Evolutionary conservation across 1,140 invertebrate genomes (phyloP).

Genomic region (Sycobia sp.): DNA sequence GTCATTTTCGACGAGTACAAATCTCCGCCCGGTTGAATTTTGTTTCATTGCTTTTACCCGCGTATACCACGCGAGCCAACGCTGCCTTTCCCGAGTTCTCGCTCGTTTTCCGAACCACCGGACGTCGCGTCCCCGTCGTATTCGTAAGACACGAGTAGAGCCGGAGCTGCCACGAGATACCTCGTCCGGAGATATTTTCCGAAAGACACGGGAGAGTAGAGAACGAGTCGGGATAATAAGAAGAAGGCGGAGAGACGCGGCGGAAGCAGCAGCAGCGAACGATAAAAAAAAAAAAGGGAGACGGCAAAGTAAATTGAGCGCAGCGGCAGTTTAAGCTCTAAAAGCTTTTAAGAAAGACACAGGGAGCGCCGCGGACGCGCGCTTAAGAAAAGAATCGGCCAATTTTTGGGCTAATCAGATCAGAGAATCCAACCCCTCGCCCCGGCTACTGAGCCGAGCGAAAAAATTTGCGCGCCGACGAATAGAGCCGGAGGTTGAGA

Average conservation of each 20-base stretch:
- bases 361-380: neutral
- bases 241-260: constrained; percentile 11
- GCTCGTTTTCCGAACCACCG: no score
- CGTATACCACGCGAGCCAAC: no score
- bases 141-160: no score
- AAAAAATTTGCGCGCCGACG: no score
- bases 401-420: constrained; percentile 29
- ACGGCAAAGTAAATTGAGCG: constrained; percentile 25
- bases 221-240: neutral
- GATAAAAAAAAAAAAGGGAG: constrained; percentile 4
- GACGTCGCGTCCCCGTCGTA: no score
- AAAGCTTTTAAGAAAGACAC: constrained; percentile 26
- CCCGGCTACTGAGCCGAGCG: no score
- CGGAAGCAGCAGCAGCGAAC: neutral
- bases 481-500: no score
- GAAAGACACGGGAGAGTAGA: neutral
- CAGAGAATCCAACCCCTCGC: constrained; percentile 25
- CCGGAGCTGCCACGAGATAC: neutral
- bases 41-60: no score
- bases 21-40: no score
- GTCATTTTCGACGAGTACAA: no score
- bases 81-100: no score
- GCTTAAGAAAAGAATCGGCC: constrained; percentile 10
- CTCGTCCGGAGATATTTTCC: neutral
- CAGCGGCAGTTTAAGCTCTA: constrained; percentile 27